Percentiles rank a stretch among this genome's conserved stretches.
Evolutionary conservation across 1,140 invertebrate genomes (phyloP).

Genomic region (Leptopilina boulardi): DNA sequence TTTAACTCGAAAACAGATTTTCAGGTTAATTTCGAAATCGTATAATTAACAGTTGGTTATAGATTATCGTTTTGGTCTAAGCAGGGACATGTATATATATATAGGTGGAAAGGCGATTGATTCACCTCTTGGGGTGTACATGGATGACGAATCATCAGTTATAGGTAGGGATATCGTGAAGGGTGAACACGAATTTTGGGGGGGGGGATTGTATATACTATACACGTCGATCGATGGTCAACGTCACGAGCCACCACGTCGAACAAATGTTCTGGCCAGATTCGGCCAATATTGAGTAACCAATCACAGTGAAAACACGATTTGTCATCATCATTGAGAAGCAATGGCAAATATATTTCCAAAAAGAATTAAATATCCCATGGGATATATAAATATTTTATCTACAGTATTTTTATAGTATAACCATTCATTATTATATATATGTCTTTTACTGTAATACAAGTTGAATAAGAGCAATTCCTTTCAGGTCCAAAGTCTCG

Average conservation of each 20-base stretch:
- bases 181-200: constrained; percentile 46
- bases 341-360: neutral
- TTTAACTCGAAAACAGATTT: neutral
- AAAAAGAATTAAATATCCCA: too few species aligned
- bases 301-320: constrained; percentile 69
- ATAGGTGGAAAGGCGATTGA: constrained; percentile 61
- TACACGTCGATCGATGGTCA: constrained; percentile 70
- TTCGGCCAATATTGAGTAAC: constrained; percentile 62
- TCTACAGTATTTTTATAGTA: too few species aligned
- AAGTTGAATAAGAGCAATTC: too few species aligned
- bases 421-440: too few species aligned
- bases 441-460: too few species aligned
- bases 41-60: constrained; percentile 23
- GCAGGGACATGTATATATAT: neutral
- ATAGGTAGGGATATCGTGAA: constrained; percentile 43
- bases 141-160: constrained; percentile 68
- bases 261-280: constrained; percentile 70
- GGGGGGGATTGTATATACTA: constrained; percentile 55
- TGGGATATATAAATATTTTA: too few species aligned
- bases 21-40: neutral
- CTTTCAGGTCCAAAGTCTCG: neutral
- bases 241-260: constrained; percentile 69
- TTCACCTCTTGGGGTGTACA: constrained; percentile 59
- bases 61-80: constrained; percentile 19
- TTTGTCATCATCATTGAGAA: constrained; percentile 55